These are phyloP conservation scores for Tapirus terrestris DNA, from an alignment of 2,113 vertebrate species.

Conservation along the genomic window DNA sequence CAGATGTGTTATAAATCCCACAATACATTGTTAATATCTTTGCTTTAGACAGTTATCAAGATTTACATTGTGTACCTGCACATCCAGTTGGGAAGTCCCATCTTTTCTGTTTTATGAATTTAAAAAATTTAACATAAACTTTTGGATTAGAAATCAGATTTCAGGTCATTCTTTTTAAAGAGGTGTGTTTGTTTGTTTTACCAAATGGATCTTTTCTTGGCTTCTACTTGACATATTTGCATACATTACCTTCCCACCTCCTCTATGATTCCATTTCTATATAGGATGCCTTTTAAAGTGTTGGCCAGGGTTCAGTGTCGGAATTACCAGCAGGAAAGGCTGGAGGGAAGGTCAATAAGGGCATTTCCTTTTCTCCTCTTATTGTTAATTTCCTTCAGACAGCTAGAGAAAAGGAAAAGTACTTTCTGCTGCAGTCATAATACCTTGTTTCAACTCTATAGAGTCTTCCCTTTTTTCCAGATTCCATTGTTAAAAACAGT, in stretches of 20 bases:
- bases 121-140: neutral
- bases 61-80: neutral
- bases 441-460: neutral
- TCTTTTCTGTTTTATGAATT: neutral
- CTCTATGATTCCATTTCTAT: neutral
- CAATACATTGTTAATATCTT: neutral
- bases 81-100: neutral
- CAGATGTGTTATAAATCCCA: neutral
- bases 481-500: constrained; percentile 44
- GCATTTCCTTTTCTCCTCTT: constrained; percentile 47
- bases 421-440: neutral
- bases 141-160: neutral
- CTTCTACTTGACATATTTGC: neutral
- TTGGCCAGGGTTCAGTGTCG: neutral
- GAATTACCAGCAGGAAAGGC: constrained; percentile 22
- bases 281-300: neutral
- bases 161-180: constrained; percentile 3
- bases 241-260: neutral
- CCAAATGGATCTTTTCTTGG: neutral
- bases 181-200: neutral
- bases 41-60: neutral
- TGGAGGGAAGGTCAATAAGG: constrained; percentile 31
- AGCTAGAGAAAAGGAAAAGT: neutral
- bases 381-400: constrained; percentile 48
- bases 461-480: neutral